Base-by-base conservation (phyloP, 2,888 invertebrate genomes). In the Agrilus biguttatus region DNA sequence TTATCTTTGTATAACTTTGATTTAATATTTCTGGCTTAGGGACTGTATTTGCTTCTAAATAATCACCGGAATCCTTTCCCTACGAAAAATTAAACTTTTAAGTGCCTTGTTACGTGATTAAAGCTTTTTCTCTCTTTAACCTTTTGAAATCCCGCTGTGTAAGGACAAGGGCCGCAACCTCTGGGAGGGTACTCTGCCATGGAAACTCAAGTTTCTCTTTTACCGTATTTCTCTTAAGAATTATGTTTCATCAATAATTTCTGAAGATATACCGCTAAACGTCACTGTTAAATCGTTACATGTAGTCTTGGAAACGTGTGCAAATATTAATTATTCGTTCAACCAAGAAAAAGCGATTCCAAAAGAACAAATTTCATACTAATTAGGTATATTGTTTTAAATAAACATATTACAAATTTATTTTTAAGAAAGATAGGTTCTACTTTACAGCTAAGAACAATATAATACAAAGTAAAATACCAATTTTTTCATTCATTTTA, bases 171-270 rank as follows among this genome's bases (percentile, higher is more conserved):
- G 3, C 58, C 60, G 41, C 62, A 62, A 7, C 51, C 46, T 41
- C 57, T 46, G 1, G 55, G 41, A 4, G 60, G 60, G 50, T 57
- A 57, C 49, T 63, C 62, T 19, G 62, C 49, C 62, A 63, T 63
- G 19, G 14, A 35, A 12, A 37, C 33, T 10, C 28, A 28, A 28
- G 10, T 28, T 28, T 10, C 8, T 28, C 7, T 21, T 21, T 28
- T 28, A 10, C 10, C 5, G 7, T 21, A 21, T 28, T 28, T 17
- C 28, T 28, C 10, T 28, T 13, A 17, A 23, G 17, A 14, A 41
- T 28, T 28, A 37, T 40, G 45, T 45, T 45, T 40, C 28, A 40
- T 45, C 45, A 40, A 45, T 45, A 45, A 34, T 40, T 38, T 40
- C 33, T 36, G 36, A 45, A 37, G 14, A 28, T 34, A 19, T 12